Evolutionary conservation across 1,140 invertebrate species (phyloP).

Genomic region (Oryctes rhinoceros): DNA sequence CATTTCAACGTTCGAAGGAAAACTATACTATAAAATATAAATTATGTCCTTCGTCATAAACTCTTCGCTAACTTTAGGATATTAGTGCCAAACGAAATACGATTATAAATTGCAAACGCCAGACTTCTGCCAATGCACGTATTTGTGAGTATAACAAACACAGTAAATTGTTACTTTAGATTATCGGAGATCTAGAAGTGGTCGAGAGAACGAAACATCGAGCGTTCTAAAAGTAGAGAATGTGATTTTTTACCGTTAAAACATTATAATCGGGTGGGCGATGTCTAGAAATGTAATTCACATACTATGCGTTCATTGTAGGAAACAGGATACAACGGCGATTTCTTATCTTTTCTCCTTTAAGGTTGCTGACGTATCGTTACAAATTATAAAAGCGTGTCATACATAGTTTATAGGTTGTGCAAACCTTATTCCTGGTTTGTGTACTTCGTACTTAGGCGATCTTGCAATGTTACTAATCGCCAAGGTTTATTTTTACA

Average conservation of each 20-base stretch:
- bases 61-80: background rate
- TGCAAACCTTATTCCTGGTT: conserved; percentile 3
- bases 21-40: conserved; percentile 3
- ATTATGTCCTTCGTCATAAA: background rate
- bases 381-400: background rate
- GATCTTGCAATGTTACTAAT: background rate
- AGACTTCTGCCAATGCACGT: conserved; percentile 6
- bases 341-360: background rate
- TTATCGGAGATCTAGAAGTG: background rate
- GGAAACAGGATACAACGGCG: background rate
- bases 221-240: background rate
- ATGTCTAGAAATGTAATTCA: background rate
- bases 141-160: background rate
- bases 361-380: background rate
- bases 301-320: background rate
- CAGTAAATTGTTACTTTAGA: background rate
- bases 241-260: background rate
- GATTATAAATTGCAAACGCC: conserved; percentile 4
- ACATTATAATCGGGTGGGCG: background rate
- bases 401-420: background rate
- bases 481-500: conserved; percentile 26
- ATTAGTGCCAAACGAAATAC: conserved; percentile 15
- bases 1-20: background rate
- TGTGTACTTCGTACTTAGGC: background rate
- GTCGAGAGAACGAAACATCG: background rate